Evolutionary conservation across 1,140 invertebrate species (phyloP).

Genomic region (Hyposmocoma kahamanoa): DNA sequence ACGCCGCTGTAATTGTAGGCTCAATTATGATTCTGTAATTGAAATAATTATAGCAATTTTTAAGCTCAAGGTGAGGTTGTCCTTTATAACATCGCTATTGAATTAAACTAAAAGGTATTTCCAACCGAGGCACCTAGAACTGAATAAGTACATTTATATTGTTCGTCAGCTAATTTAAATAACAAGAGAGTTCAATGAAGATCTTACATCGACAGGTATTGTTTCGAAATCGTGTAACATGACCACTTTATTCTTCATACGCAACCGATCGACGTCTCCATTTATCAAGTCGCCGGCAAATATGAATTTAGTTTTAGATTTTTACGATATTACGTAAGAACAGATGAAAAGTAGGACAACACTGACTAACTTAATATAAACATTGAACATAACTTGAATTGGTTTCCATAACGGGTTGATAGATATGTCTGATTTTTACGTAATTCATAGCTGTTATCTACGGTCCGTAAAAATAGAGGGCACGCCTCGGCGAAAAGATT

Average conservation of each 20-base stretch:
- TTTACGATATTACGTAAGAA: slow-evolving; percentile 40
- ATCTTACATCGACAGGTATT: slow-evolving; percentile 5
- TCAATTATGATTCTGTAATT: slow-evolving; percentile 12
- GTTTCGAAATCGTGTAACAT: slow-evolving; percentile 8
- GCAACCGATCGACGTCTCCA: slow-evolving; percentile 6
- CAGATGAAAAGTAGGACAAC: slow-evolving; percentile 41
- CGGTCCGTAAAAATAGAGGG: too few relatives aligned
- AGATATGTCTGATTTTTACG: too few relatives aligned
- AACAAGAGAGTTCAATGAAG: slow-evolving; percentile 9
- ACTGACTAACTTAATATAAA: slow-evolving; percentile 12
- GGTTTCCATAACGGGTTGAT: too few relatives aligned
- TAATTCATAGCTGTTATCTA: too few relatives aligned
- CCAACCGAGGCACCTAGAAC: too few relatives aligned
- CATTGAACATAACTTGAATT: slow-evolving; percentile 21
- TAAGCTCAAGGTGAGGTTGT: slow-evolving; percentile 23
- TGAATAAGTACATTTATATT: slow-evolving; percentile 8
- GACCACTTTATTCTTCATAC: slow-evolving; percentile 1
- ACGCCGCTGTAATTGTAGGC: too few relatives aligned
- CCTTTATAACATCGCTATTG: slow-evolving; percentile 16
- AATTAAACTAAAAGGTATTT: too few relatives aligned
- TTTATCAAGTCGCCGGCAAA: slow-evolving; percentile 20
- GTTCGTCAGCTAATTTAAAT: slow-evolving; percentile 17
- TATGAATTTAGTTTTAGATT: slow-evolving; percentile 23
- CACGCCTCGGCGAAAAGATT: too few relatives aligned
- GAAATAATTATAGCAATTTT: slow-evolving; percentile 18